Evolutionary conservation across 2,888 invertebrate genomes (phyloP), one percentile per base, ranked within the genome.

Genomic region (Lasioglossum figueresi): DNA sequence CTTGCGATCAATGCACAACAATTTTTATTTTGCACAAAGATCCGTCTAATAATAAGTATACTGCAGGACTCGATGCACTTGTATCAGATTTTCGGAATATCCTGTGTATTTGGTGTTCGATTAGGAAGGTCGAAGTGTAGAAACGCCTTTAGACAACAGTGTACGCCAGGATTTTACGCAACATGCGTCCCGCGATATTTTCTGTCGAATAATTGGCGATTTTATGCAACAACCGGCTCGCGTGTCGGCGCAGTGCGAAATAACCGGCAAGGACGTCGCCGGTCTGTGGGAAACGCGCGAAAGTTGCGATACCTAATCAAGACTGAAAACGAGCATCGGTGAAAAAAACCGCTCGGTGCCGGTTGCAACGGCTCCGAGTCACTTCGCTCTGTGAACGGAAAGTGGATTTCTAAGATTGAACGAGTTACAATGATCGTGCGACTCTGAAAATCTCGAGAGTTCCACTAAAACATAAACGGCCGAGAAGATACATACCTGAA

Each of bases 251-350:
- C 10, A 77, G 82, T 48, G 82, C 82, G 56, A 82, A 82, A 68
- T 59, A 76, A 45, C 31, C 52, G 52, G 31, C 82, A 68, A 56
- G 82, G 73, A 73, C 76, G 82, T 72, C n/a, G 63, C 43, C 43
- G 14, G 48, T 70, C 70, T 56, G 83, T 82, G 83, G 77, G 76
- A 72, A 27, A 40, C 73, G 68, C 82, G 82, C 82, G 83, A 77
- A 82, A 84, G 83, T 82, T 68, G 77, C 59, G 77, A 63, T 70
- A 74, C 82, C 78, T 82, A 78, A 82, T 78, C 82, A 52, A 74
- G 82, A 43, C 48, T 34, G 77, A 59, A 68, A 70, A 75, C 40
- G 40, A 37, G 27, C 31, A 52, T 56, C 40, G 31, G 43, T 6
- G 19, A 71, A 68, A 63, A 68, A 71, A 68, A 68, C 70, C 27